Base-by-base conservation (phyloP, 1,140 invertebrate species). In the Batillaria attramentaria region DNA sequence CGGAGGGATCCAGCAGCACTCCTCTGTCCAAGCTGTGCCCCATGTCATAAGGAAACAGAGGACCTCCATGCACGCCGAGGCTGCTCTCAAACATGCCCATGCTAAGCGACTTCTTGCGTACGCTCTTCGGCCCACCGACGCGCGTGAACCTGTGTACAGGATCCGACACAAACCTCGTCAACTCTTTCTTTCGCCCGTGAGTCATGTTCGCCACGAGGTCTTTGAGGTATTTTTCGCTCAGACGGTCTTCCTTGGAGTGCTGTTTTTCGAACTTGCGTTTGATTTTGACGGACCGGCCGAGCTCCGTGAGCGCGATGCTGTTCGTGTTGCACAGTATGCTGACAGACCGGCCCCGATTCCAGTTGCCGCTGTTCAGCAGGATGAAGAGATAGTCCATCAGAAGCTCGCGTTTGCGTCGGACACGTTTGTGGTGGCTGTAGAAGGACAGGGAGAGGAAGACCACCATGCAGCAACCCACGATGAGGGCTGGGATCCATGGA, bases 251-350 rank as follows among this genome's bases (percentile, higher is more conserved):
- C 4, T n/a, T 18, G 18, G 28, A 20, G 6, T 16, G 8, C n/a
- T 60, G 28, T 46, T 31, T 33, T 6, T 73, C 46, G 13, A 37
- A 28, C 28, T 73, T 54, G n/a, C 13, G n/a, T 35, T 57, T 57
- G 46, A 73, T 73, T 50, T 54, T 57, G 31, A 73, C 54, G 1
- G 72, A 73, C 37, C 46, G 28, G 13, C 72, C 72, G 31, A 73
- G 72, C 35, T 73, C 46, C 31, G 46, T 37, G 10, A 73, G 35
- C 4, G 72, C 31, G 20, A 73, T 54, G 50, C n/a, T 50, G 72
- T 73, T 73, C 46, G 72, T 73, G 72, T 73, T 50, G 54, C 72
- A 73, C 10, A 73, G 46, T 35, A 73, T 73, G 33, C 72, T 73
- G 72, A 73, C 72, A 13, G 72, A 73, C 10, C 72, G 46, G n/a